Evolutionary conservation across 1,140 invertebrate species (phyloP), one percentile per base, ranked within the genome.

Genomic region (Eriosoma lanigerum): DNA sequence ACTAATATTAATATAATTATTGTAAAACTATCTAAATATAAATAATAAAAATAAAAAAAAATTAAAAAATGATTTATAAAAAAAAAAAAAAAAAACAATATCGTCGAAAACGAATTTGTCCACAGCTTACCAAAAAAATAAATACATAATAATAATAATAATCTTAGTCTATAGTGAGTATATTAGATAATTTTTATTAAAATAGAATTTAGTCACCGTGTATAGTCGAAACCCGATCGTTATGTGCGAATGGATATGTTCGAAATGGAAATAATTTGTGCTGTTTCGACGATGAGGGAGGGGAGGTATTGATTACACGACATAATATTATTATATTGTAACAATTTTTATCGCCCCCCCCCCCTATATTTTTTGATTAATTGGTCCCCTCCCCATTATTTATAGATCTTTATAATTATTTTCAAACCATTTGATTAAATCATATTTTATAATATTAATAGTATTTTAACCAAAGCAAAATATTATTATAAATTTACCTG

Each of bases 1-100:
- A 68, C 38, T 68, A 68, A 46, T 68, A 68, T 24, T 68, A 68
- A 68, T 48, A n/a, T n/a, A n/a, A n/a, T n/a, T n/a, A n/a, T n/a
- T 48, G n/a, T 68, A 48, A 68, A 68, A 48, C 17, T 46, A 68
- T 68, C 19, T 46, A 24, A 1, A 44, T 68, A 46, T 44, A 8
- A 1, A 50, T 70, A 26, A 21, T 21, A 66, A 68, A 68, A 68
- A 3, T 13, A 3, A 21, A 46, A 50, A 70, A 70, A 66, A 38
- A 4, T 38, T 38, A 38, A 66, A 44, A 48, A 73, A 73, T 29
- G 21, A n/a, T 32, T n/a, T 17, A 32, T n/a, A 19, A 26, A 29
- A 70, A 72, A 29, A 38, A 76, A 58, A 38, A 38, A 3, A 9
- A 46, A 19, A 72, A 70, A 50, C 44, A 13, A 60, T 29, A 54